Conservation (phyloP, 2,888 invertebrate genomes). For the Lordiphosa fenestrarum region DNA sequence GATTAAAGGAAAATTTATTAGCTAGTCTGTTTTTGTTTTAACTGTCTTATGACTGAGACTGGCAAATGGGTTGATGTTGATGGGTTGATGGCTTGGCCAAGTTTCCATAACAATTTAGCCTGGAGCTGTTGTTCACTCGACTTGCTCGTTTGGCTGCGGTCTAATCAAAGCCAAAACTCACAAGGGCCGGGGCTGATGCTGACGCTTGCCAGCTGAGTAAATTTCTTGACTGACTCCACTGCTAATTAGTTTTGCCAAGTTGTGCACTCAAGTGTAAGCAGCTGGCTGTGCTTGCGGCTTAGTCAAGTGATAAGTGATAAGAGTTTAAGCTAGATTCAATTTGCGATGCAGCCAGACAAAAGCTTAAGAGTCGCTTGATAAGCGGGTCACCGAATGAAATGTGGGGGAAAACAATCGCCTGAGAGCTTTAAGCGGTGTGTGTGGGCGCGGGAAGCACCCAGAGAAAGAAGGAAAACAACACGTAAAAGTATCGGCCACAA, state of each 20-base stretch:
- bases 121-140: conserved; percentile 10
- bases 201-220: conserved; percentile 8
- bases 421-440: conserved; percentile 3
- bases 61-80: conserved; percentile 27
- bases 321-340: conserved; percentile 40
- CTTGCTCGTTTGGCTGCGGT: conserved; percentile 13
- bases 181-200: background rate
- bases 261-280: conserved; percentile 31
- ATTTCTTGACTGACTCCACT: conserved; percentile 44
- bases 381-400: conserved; percentile 20
- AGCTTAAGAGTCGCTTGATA: conserved; percentile 11
- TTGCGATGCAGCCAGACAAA: conserved; percentile 37
- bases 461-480: conserved; percentile 14
- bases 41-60: conserved; percentile 41
- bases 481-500: conserved; percentile 33
- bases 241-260: conserved; percentile 56
- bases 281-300: conserved; percentile 23
- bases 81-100: conserved; percentile 1
- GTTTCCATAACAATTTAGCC: conserved; percentile 5
- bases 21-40: conserved; percentile 52
- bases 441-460: background rate
- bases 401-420: background rate
- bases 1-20: conserved; percentile 72
- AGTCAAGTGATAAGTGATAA: conserved; percentile 44
- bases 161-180: conserved; percentile 21